Evolutionary conservation across 2,888 invertebrate genomes (phyloP).

Genomic region (Cheilosia variabilis): DNA sequence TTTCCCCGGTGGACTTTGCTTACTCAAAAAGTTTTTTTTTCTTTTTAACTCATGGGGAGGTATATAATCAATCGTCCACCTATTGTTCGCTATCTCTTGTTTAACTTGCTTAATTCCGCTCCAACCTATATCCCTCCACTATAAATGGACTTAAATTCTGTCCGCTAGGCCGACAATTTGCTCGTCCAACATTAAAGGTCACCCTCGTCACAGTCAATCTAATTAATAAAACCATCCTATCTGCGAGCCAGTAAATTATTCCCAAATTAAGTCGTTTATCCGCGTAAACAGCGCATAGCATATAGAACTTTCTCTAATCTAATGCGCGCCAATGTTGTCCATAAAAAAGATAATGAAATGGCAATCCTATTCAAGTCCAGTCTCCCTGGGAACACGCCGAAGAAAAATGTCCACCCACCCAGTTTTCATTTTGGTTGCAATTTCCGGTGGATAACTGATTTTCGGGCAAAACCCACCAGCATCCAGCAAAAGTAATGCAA

Average conservation of each 20-base stretch:
- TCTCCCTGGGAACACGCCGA: background rate
- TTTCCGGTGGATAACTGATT: constrained; percentile 71
- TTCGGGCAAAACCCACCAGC: constrained; percentile 44
- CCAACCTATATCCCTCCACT: too few relatives aligned
- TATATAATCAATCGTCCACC: too few relatives aligned
- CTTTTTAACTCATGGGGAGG: too few relatives aligned
- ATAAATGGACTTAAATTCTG: too few relatives aligned
- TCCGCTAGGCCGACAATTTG: too few relatives aligned
- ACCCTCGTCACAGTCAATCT: background rate
- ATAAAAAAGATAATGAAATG: constrained; percentile 54
- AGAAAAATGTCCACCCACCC: constrained; percentile 65
- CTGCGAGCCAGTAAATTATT: constrained; percentile 21
- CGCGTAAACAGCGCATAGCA: background rate
- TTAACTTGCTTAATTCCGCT: too few relatives aligned
- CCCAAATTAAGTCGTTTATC: background rate
- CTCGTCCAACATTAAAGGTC: too few relatives aligned
- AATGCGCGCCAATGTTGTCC: constrained; percentile 12
- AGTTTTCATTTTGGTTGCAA: constrained; percentile 54
- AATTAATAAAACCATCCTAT: background rate
- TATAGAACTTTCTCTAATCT: background rate
- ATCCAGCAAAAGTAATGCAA: constrained; percentile 10
- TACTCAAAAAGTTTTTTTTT: too few relatives aligned
- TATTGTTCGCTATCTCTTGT: too few relatives aligned
- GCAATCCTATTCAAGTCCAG: constrained; percentile 43
- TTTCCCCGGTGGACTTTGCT: too few relatives aligned